Conservation (phyloP, 2,797 vertebrate species). For the Pseudopleuronectes americanus region DNA sequence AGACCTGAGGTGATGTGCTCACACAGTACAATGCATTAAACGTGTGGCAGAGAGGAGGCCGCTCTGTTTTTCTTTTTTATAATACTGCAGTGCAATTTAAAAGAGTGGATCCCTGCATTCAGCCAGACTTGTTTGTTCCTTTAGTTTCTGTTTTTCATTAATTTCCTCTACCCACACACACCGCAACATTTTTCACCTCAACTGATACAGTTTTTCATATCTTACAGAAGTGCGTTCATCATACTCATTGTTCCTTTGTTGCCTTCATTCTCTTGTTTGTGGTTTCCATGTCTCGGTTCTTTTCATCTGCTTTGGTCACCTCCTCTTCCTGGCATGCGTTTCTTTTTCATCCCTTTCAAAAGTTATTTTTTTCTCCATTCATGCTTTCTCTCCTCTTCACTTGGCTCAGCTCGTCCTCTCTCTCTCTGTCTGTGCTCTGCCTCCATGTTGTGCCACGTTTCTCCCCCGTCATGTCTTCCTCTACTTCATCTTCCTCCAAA, state of each 20-base stretch:
- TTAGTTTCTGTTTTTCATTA: slow-evolving; percentile 41
- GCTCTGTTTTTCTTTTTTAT: slow-evolving; percentile 27
- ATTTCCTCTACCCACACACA: slow-evolving; percentile 43
- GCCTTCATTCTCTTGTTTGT: slow-evolving; percentile 36
- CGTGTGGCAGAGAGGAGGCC: slow-evolving; percentile 14
- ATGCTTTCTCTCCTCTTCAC: slow-evolving; percentile 21
- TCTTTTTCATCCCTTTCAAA: slow-evolving; percentile 13
- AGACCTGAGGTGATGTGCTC: slow-evolving; percentile 4
- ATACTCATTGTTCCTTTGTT: slow-evolving; percentile 44
- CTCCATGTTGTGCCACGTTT: slow-evolving; percentile 5
- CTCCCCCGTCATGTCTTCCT: slow-evolving; percentile 3
- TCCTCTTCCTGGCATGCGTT: slow-evolving; percentile 14
- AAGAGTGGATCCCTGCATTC: slow-evolving; percentile 28
- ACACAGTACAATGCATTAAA: slow-evolving; percentile 5
- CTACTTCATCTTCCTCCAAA: neutral
- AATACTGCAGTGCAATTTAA: slow-evolving; percentile 31
- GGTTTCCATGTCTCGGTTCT: slow-evolving; percentile 48
- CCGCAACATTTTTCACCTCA: slow-evolving; percentile 45
- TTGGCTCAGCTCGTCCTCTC: slow-evolving; percentile 8
- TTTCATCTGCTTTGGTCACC: slow-evolving; percentile 32
- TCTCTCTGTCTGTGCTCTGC: slow-evolving; percentile 19
- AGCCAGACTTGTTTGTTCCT: slow-evolving; percentile 34
- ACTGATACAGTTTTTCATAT: slow-evolving; percentile 55
- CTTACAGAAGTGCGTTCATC: slow-evolving; percentile 52
- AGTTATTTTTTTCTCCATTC: slow-evolving; percentile 30